phyloP scores from a whole-genome alignment of 2,113 vertebrate genomes.

The Proterorhinus semilunaris region DNA sequence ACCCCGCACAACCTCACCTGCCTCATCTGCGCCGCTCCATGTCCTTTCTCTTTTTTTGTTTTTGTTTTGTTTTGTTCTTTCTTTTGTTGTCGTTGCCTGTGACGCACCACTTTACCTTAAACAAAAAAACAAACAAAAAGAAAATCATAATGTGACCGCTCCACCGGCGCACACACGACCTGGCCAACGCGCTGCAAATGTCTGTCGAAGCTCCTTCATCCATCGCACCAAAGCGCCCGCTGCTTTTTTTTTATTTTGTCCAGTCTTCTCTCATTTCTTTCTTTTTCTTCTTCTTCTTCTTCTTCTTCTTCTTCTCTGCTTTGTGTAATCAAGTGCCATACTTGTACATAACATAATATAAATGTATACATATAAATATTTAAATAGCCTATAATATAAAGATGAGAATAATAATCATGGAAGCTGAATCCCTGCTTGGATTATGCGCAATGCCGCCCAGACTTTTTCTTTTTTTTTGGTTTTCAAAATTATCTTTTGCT shows the following conservation, averaged over 20 bases:
- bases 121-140: no score
- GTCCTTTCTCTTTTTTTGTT: conserved; percentile 70
- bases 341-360: conserved; percentile 80
- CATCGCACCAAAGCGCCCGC: conserved; percentile 83
- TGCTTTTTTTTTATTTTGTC: conserved; percentile 81
- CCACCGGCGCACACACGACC: conserved; percentile 71
- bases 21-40: conserved; percentile 72
- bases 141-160: conserved; percentile 73
- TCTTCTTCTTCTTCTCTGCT: conserved; percentile 33
- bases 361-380: conserved; percentile 51
- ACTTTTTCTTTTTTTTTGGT: conserved; percentile 27
- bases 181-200: conserved; percentile 69
- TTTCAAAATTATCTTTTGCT: conserved; percentile 49
- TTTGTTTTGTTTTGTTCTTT: conserved; percentile 77
- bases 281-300: no score
- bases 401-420: conserved; percentile 72
- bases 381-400: conserved; percentile 69
- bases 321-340: conserved; percentile 86
- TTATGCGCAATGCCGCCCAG: conserved; percentile 75
- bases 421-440: conserved; percentile 80
- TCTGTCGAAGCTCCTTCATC: conserved; percentile 76
- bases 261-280: conserved; percentile 52
- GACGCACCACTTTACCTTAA: conserved; percentile 93
- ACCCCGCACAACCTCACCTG: conserved; percentile 13
- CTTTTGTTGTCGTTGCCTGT: conserved; percentile 77